Conservation (phyloP, 2,797 vertebrate genomes). For the Cryptoprocta ferox region DNA sequence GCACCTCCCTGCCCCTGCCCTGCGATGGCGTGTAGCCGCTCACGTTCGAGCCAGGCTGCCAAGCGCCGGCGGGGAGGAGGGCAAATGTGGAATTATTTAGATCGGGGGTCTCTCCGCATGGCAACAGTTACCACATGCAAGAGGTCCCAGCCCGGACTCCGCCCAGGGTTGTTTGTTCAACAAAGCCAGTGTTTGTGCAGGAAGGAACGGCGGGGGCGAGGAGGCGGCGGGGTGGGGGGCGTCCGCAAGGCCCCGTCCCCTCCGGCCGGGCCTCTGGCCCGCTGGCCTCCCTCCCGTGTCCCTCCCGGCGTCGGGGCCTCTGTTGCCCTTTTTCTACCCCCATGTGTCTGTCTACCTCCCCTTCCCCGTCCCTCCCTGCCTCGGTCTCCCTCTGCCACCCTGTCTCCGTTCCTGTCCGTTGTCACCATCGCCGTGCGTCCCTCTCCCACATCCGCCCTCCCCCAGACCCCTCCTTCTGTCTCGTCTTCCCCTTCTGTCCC, state of each 20-base stretch:
- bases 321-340: background rate
- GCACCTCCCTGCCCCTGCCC: rapidly evolving
- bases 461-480: background rate
- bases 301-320: background rate
- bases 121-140: conserved; percentile 46
- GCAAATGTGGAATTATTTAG: conserved; percentile 2
- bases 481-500: background rate
- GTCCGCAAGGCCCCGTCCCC: rapidly evolving
- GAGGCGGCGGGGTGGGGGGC: background rate
- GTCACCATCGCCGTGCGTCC: rapidly evolving
- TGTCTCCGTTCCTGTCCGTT: background rate
- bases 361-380: no score
- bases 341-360: background rate
- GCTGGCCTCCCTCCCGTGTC: background rate
- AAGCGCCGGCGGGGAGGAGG: background rate
- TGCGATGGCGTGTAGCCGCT: rapidly evolving
- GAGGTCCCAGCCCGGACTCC: conserved; percentile 54
- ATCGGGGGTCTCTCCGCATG: conserved; percentile 46
- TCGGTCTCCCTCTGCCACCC: background rate
- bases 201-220: conserved; percentile 70
- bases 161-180: conserved; percentile 82
- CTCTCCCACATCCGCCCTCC: background rate
- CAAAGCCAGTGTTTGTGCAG: conserved; percentile 79
- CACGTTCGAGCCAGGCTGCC: background rate
- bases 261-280: rapidly evolving